A percentile compares a stretch with the other conserved stretches of the same genome.
Evolutionary conservation across 2,113 vertebrate genomes (phyloP).

Genomic region (Cercocebus atys): DNA sequence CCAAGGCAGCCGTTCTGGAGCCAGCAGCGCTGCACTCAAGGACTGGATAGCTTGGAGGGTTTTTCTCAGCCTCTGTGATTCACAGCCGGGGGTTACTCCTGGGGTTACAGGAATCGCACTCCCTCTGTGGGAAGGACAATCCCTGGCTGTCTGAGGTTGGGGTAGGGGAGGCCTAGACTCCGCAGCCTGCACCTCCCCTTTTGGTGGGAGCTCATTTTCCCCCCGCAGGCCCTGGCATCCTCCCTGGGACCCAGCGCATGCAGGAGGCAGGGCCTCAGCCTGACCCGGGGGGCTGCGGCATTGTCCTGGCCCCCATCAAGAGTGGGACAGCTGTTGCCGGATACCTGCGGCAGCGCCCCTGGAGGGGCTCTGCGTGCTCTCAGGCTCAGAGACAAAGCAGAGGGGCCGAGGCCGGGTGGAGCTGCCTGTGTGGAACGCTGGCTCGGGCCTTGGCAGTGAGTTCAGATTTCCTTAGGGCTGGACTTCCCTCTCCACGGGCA

Average conservation of each 20-base stretch:
- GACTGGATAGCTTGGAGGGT: neutral
- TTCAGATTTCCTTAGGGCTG: neutral
- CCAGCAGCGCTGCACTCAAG: neutral
- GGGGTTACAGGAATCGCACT: neutral
- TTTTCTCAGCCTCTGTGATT: neutral
- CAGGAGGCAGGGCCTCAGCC: too few species aligned
- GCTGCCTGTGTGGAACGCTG: neutral
- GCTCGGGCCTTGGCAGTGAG: neutral
- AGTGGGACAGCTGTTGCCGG: neutral
- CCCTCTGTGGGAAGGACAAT: neutral
- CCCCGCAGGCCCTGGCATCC: neutral
- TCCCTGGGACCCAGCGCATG: too few species aligned
- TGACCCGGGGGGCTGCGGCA: too few species aligned
- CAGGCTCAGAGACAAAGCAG: too few species aligned
- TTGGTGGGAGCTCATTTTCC: neutral
- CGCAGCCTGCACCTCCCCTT: neutral
- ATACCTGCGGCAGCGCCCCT: neutral
- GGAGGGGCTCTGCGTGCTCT: neutral
- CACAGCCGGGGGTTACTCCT: neutral
- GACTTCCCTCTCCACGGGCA: neutral
- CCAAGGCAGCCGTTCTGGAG: neutral
- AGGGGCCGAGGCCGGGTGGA: fast-evolving
- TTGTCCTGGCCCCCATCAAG: neutral
- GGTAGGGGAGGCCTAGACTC: neutral
- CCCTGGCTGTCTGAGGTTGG: neutral